These are phyloP conservation scores for Geodia barretti DNA, from an alignment of 37 sponge, comb jelly and placozoan genomes.

Conservation along the genomic window DNA sequence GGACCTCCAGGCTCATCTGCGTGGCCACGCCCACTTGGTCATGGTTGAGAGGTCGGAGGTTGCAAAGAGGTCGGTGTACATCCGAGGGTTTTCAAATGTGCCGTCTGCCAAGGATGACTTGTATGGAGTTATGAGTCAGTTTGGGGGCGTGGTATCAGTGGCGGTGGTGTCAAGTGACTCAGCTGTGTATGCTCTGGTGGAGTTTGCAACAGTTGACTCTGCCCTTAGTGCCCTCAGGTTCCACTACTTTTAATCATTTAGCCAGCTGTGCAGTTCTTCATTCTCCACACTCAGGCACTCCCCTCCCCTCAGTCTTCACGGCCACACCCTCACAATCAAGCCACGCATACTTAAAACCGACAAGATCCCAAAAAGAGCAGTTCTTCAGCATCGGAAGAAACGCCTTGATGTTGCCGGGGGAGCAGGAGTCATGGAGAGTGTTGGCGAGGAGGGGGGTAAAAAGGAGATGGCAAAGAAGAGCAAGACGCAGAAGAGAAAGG, in stretches of 20 bases:
- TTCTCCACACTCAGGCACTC: too few relatives aligned
- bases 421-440: neutral
- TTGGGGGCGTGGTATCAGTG: conserved; percentile 21
- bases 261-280: too few relatives aligned
- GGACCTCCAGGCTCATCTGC: conserved; percentile 18
- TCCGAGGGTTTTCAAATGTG: conserved; percentile 31
- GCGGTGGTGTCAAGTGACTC: conserved; percentile 5
- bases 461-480: neutral
- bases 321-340: conserved; percentile 36
- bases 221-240: conserved; percentile 32
- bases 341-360: conserved; percentile 6
- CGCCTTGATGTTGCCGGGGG: neutral
- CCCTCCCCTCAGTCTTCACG: conserved; percentile 16
- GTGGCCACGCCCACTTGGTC: conserved; percentile 37
- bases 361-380: neutral
- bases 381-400: neutral
- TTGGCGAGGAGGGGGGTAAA: neutral
- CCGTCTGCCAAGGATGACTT: conserved; percentile 5
- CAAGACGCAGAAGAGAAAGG: neutral
- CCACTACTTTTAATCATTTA: too few relatives aligned
- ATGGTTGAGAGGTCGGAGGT: neutral
- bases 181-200: conserved; percentile 12
- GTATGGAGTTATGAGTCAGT: conserved; percentile 7
- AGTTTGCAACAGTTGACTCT: conserved; percentile 15
- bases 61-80: conserved; percentile 40